phyloP scores from a whole-genome alignment of 2,797 vertebrate species.

The Mormyrus hasselquistii region DNA sequence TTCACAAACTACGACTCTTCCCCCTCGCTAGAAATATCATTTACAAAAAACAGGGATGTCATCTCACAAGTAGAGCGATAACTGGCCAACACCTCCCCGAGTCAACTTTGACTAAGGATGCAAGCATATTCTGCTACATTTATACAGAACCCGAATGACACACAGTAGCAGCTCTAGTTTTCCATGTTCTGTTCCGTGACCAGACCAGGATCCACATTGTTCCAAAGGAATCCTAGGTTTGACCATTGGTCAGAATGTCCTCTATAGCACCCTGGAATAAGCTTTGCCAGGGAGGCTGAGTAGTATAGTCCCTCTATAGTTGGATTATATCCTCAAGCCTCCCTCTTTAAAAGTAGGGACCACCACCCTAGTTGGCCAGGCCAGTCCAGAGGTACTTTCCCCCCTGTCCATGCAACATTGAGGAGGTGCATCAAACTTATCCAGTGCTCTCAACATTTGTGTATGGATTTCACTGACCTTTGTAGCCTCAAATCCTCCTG shows the following conservation, averaged over 20 bases:
- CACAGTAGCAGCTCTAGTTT: not conserved
- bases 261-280: not conserved
- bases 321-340: not conserved
- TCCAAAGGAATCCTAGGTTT: not conserved
- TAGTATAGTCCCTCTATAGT: not conserved
- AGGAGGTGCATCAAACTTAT: not conserved
- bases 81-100: not conserved
- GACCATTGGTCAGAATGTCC: not conserved
- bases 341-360: not conserved
- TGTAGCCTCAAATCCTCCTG: not conserved
- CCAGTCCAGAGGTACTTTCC: not conserved
- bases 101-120: not conserved
- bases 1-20: not conserved
- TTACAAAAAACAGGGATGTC: not conserved
- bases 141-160: not conserved
- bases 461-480: not conserved
- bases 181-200: not conserved
- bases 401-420: not conserved
- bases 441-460: not conserved
- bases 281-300: not conserved
- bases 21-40: not conserved
- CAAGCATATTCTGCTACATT: not conserved
- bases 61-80: not conserved
- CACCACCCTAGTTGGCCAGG: not conserved
- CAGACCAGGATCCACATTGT: not conserved